phyloP scores from a whole-genome alignment of 2,113 vertebrate species.

The Oriolus oriolus region DNA sequence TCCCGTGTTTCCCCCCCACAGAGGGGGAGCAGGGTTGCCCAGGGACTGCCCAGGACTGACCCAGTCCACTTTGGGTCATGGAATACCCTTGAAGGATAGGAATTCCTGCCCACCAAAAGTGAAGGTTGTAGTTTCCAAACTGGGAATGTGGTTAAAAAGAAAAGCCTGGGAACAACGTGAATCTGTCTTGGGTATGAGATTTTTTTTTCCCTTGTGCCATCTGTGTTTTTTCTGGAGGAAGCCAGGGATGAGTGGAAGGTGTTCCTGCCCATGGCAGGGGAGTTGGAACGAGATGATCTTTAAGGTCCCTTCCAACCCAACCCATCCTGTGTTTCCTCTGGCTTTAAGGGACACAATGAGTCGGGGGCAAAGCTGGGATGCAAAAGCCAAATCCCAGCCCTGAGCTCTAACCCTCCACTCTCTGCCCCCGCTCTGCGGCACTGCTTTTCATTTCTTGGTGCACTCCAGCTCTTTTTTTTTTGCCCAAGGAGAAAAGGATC shows the following conservation, averaged over 20 bases:
- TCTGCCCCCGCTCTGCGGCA: neutral
- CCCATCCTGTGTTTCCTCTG: neutral
- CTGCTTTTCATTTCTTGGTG: neutral
- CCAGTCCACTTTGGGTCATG: rapidly evolving
- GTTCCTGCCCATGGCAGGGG: neutral
- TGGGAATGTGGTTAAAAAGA: neutral
- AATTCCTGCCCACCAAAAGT: neutral
- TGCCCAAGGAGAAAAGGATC: slow-evolving; percentile 44
- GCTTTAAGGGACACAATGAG: neutral
- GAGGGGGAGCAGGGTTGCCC: neutral
- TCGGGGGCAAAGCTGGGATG: neutral
- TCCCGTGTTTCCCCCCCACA: rapidly evolving
- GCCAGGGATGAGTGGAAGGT: neutral
- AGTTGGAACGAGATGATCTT: neutral
- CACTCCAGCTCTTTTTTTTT: neutral
- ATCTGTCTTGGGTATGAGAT: neutral
- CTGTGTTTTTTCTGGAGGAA: neutral
- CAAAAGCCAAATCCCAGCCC: neutral
- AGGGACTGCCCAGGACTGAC: neutral
- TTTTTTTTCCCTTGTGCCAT: neutral
- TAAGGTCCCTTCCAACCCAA: neutral
- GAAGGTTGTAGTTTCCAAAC: neutral
- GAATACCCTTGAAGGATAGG: neutral
- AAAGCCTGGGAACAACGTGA: neutral
- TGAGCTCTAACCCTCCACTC: neutral